Conservation (phyloP, 2,888 invertebrate species). For the Bibio marci region DNA sequence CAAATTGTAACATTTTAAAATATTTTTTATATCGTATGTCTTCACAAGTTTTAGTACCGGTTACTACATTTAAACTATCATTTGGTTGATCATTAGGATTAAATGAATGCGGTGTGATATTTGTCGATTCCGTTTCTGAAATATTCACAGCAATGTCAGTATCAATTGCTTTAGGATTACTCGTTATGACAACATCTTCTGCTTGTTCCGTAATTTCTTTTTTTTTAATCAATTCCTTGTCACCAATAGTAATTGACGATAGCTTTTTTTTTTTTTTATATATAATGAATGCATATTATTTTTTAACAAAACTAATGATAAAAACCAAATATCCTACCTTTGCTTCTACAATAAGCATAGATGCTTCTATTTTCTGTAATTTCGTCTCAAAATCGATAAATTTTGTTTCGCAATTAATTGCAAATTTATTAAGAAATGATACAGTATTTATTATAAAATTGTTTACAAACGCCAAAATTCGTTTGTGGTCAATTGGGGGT, state of each 20-base stretch:
- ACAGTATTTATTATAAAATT: constrained; percentile 77
- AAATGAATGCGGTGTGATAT: constrained; percentile 9
- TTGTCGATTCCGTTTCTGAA: constrained; percentile 14
- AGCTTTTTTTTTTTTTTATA: too few relatives aligned
- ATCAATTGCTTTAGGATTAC: constrained; percentile 11
- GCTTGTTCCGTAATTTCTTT: constrained; percentile 3
- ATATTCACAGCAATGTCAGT: constrained; percentile 11
- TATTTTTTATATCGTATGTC: constrained; percentile 58
- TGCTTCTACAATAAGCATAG: constrained; percentile 69
- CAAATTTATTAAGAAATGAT: constrained; percentile 74
- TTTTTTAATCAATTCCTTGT: constrained; percentile 6
- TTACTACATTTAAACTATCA: constrained; percentile 10
- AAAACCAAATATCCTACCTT: constrained; percentile 41
- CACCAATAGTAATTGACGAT: too few relatives aligned
- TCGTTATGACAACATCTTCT: constrained; percentile 8
- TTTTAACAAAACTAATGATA: too few relatives aligned
- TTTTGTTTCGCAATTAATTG: constrained; percentile 69
- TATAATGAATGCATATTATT: too few relatives aligned
- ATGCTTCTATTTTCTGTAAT: constrained; percentile 73
- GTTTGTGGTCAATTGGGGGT: constrained; percentile 76
- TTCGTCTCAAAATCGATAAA: constrained; percentile 69
- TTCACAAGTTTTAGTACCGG: constrained; percentile 26
- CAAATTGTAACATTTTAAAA: constrained; percentile 79
- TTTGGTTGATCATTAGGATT: constrained; percentile 9
- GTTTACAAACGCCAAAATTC: constrained; percentile 79